Base-by-base conservation (phyloP, 2,113 vertebrate genomes). In the Phylloscopus trochilus region DNA sequence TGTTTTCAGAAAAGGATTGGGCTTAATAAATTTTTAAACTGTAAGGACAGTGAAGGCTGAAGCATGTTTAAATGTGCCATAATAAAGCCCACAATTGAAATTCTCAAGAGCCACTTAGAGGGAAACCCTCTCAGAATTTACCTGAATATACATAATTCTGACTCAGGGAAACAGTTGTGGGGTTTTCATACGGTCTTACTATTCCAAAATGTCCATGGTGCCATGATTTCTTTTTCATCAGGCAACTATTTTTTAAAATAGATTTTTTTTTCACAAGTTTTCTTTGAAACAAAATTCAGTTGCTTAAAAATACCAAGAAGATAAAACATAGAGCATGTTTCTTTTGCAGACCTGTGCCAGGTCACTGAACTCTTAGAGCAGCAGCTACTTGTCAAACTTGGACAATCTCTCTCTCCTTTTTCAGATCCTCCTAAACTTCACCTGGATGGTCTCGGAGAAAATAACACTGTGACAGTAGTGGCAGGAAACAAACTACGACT, bases 401-500 rank as follows among this genome's bases (percentile, higher is more conserved):
- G 41, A 39, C 37, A 23, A 19, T 83, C 6, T 84, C 79, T 84
- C 79, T 97, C 81, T 97, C 43, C 58, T 87, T 85, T 97, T 97
- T 66, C 96, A 99, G 99, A 99, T 97, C 99, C 99, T 93, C 99
- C 99, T 37, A 99, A 92, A 95, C 98, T 99, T 91, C 98, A 98
- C 82, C 96, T 99, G 95, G 99, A 99, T 7, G 98, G 98, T 73
- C 98, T 99, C 76, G 99, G 99, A 92, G 98, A 98, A 66, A 98
- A 98, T 83, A 99, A 99, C 93, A 99, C 98, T 1, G 98, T 99
- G 64, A 99, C 98, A 58, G 98, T 99, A 33, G 98, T 99, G 83
- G 99, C 99, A 76, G 99, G 99, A 96, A 99, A 97, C 96, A 99
- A 99, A 95, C 97, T 99, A n/a, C 99, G 99, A 24, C 97, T 99